A percentile compares a stretch with the other conserved stretches of the same genome.
Conservation (phyloP, 2,113 vertebrate genomes). For the Corvus moneduloides region DNA sequence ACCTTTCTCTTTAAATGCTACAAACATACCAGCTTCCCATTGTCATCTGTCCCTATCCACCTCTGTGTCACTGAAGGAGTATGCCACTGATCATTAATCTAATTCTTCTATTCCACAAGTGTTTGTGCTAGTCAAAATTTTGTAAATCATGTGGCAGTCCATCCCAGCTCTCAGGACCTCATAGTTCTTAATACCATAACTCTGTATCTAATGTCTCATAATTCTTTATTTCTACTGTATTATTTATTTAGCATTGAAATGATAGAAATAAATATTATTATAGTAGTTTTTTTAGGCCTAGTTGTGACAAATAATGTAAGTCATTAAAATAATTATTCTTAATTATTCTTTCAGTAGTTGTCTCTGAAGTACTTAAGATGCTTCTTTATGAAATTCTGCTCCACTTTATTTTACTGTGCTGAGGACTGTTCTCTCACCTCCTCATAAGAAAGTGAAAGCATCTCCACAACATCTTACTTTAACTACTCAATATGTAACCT, state of each 20-base stretch:
- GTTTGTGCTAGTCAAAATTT: background rate
- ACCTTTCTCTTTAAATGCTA: background rate
- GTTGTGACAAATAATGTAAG: background rate
- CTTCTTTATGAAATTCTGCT: background rate
- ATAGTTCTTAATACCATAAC: background rate
- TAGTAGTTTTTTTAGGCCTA: background rate
- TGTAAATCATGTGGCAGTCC: background rate
- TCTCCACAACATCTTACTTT: background rate
- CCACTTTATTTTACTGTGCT: background rate
- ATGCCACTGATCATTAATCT: background rate
- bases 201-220: background rate
- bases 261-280: background rate
- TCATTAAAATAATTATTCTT: background rate
- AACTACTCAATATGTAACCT: background rate
- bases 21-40: background rate
- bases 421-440: background rate
- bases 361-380: background rate
- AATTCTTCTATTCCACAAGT: background rate
- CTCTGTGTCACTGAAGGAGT: background rate
- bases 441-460: background rate
- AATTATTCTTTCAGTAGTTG: background rate
- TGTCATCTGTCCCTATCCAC: background rate
- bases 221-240: background rate
- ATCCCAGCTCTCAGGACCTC: background rate
- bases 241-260: background rate